These are phyloP conservation scores for Tursiops truncatus DNA, from an alignment of 2,113 vertebrate species.

Conservation along the genomic window DNA sequence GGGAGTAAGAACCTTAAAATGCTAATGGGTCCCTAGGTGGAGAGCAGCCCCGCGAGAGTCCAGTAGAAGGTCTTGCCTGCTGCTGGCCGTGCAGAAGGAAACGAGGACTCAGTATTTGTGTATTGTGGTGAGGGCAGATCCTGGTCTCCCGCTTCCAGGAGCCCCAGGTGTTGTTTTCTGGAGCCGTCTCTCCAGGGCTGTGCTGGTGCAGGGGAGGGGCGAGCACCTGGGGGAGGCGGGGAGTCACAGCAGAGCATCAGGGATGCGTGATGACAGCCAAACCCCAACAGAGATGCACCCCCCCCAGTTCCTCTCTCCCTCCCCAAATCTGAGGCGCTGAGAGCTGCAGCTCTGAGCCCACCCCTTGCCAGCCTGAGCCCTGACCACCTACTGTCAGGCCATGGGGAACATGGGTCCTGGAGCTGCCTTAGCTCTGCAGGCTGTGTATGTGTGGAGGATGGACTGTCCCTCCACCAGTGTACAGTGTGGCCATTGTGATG, in stretches of 20 bases:
- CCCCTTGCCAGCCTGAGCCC: neutral
- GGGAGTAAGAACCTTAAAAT: slow-evolving; percentile 59
- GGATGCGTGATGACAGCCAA: neutral
- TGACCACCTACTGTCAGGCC: neutral
- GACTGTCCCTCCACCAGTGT: no score
- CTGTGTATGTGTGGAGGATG: neutral
- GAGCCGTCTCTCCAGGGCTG: neutral
- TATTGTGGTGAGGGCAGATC: neutral
- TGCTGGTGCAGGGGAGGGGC: neutral
- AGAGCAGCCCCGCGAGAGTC: neutral
- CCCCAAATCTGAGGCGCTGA: neutral
- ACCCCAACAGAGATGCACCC: neutral
- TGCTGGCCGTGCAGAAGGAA: neutral
- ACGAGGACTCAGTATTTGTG: neutral
- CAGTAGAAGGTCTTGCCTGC: neutral
- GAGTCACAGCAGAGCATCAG: no score
- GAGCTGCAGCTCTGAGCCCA: neutral
- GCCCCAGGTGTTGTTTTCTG: neutral
- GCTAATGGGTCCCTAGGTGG: slow-evolving; percentile 51
- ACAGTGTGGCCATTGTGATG: neutral
- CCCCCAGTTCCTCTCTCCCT: neutral
- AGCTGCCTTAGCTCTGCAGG: neutral
- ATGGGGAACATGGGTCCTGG: neutral
- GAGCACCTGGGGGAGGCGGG: no score
- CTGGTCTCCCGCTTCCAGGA: no score